Conservation (phyloP, 2,888 invertebrate genomes). For the Coremacera marginata region DNA sequence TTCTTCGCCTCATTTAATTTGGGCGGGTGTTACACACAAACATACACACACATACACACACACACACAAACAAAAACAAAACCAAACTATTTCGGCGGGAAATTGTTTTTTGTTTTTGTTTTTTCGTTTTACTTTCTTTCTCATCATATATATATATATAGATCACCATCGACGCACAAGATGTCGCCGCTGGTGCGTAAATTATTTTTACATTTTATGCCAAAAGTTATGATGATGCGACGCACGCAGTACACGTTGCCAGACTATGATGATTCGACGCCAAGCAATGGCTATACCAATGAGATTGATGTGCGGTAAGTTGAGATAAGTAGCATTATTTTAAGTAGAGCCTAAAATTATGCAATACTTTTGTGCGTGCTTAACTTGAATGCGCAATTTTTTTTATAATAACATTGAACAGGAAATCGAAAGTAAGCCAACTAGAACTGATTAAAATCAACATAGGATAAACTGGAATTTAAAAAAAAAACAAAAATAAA, state of each 20-base stretch:
- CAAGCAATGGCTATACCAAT: slow-evolving; percentile 84
- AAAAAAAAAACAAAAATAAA: no score
- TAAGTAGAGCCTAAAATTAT: no score
- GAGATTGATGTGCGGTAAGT: slow-evolving; percentile 85
- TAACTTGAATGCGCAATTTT: no score
- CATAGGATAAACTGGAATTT: no score
- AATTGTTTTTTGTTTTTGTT: not conserved
- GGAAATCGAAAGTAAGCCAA: no score
- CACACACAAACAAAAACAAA: not conserved
- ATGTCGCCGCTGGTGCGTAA: slow-evolving; percentile 93
- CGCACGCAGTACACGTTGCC: slow-evolving; percentile 88
- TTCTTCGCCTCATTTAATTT: not conserved
- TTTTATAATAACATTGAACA: no score
- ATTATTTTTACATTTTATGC: slow-evolving; percentile 93
- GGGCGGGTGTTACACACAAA: not conserved
- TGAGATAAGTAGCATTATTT: no score
- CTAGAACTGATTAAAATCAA: no score
- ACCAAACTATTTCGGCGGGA: not conserved
- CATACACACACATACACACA: not conserved
- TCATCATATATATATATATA: slow-evolving; percentile 59
- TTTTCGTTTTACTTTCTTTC: not conserved
- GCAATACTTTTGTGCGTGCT: no score
- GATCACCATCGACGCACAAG: slow-evolving; percentile 92
- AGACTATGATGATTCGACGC: slow-evolving; percentile 84
- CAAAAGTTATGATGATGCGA: slow-evolving; percentile 90